Evolutionary conservation across 2,797 vertebrate species (phyloP), one percentile per base, ranked within the genome.

Genomic region (Micropoecilia bifurca): DNA sequence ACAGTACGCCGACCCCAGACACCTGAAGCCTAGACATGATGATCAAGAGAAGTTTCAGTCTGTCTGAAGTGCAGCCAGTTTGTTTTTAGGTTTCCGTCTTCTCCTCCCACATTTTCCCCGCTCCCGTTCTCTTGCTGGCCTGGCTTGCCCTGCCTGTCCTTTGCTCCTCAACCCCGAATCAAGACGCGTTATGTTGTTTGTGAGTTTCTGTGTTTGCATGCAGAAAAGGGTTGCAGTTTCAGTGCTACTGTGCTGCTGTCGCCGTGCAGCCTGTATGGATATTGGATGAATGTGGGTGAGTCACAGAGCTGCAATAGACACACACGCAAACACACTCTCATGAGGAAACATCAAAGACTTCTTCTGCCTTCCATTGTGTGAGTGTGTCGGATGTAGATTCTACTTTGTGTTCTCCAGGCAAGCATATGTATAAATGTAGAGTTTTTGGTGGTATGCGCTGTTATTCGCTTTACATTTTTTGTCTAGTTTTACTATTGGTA

Each of bases 1-100:
- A 95, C 96, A 95, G 94, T 94, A 93, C 86, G 78, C 76, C 88
- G 48, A 77, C 91, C 94, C 89, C 93, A 98, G 96, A 97, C 97
- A 98, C 97, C 97, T 98, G 97, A 98, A 97, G 96, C 96, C 97
- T 95, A 96, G 97, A 97, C 97, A 96, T 97, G 97, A 97, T 97
- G 97, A 97, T 97, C 97, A 97, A 91, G 95, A 97, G 96, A 96
- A 96, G 96, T 96, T 94, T 93, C 95, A 94, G 96, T 95, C 96
- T 94, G 96, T 96, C 96, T 97, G 96, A 96, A 96, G 93, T 89
- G 82, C 93, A 93, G 95, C 96, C 96, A 96, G 94, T 94, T 33
- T 94, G 92, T 95, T 95, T 53, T 92, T 73, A 91, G 86, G 78
- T 90, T 82, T 90, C 81, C 85, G 71, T 90, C 75, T 82, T 77